These are phyloP conservation scores for Acronicta aceris DNA, from an alignment of 2,888 invertebrate species.

Conservation along the genomic window DNA sequence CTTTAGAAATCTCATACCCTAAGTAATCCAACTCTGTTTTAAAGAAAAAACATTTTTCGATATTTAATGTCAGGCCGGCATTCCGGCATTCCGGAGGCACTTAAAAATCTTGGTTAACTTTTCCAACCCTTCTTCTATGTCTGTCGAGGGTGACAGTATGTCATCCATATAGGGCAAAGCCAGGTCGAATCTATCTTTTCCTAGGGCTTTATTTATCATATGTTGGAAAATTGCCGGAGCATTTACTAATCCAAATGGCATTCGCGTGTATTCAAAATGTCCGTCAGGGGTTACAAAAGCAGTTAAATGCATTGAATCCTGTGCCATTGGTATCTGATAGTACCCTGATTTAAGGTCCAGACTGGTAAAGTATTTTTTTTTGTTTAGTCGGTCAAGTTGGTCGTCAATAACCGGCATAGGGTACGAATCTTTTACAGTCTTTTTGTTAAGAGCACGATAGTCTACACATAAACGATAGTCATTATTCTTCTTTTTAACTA, in stretches of 20 bases:
- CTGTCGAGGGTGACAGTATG: background rate
- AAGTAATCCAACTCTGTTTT: constrained; percentile 11
- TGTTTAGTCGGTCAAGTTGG: constrained; percentile 7
- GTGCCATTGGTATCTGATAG: constrained; percentile 9
- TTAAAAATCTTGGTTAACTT: constrained; percentile 5
- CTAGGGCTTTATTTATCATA: constrained; percentile 10
- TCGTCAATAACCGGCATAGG: constrained; percentile 10
- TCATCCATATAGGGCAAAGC: constrained; percentile 9
- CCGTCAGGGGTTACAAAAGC: constrained; percentile 28
- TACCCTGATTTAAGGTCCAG: constrained; percentile 13
- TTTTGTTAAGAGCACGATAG: constrained; percentile 1
- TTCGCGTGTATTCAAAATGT: constrained; percentile 22
- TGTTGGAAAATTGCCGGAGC: constrained; percentile 24
- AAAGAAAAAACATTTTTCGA: constrained; percentile 19
- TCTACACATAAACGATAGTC: constrained; percentile 1
- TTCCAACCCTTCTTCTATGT: constrained; percentile 3
- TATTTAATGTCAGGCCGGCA: constrained; percentile 17
- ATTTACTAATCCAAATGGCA: constrained; percentile 33
- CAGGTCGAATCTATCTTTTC: constrained; percentile 1
- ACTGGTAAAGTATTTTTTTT: constrained; percentile 6
- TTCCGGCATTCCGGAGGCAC: background rate
- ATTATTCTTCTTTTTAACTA: constrained; percentile 1
- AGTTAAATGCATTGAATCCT: constrained; percentile 9
- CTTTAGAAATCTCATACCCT: constrained; percentile 12
- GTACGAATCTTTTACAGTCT: background rate